A percentile compares a stretch with the other conserved stretches of the same genome.
Evolutionary conservation across 92 coral and sea anemone genomes (phyloP).

Genomic region (Epizoanthus scotinus): DNA sequence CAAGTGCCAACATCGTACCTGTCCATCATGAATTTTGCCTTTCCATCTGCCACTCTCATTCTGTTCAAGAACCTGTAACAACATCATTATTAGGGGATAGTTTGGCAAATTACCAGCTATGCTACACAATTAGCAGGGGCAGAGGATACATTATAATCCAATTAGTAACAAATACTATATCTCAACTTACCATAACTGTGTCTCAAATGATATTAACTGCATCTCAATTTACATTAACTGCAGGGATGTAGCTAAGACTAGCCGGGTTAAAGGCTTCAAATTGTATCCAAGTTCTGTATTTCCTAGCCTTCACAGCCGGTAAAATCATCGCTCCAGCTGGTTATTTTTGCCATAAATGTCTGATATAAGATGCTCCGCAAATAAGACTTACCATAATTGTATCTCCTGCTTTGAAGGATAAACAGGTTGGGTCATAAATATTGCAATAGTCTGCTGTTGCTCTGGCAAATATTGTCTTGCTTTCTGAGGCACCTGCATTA

Average conservation of each 20-base stretch:
- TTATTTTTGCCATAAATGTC: no score
- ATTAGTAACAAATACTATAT: neutral
- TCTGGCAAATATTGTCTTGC: constrained; percentile 71
- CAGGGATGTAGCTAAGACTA: no score
- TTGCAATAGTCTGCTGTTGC: constrained; percentile 88
- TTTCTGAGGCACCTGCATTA: constrained; percentile 73
- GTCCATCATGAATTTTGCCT: constrained; percentile 75
- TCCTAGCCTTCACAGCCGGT: no score
- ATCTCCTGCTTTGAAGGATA: constrained; percentile 80
- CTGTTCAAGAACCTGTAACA: constrained; percentile 79
- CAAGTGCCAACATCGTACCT: constrained; percentile 43
- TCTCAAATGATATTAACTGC: no score
- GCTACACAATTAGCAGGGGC: no score
- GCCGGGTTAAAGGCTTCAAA: no score
- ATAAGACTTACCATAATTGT: constrained; percentile 85
- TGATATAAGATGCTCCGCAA: no score
- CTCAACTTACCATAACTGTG: constrained; percentile 51
- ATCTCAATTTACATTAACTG: no score
- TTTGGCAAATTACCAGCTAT: neutral
- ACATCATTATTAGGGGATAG: neutral
- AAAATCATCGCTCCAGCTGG: no score
- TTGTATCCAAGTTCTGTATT: no score
- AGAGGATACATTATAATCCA: no score
- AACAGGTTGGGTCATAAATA: constrained; percentile 78
- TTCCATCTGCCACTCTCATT: constrained; percentile 87